Evolutionary conservation across 2,888 invertebrate genomes (phyloP), one percentile per base, ranked within the genome.

Genomic region (Amblyjoppa proteus): DNA sequence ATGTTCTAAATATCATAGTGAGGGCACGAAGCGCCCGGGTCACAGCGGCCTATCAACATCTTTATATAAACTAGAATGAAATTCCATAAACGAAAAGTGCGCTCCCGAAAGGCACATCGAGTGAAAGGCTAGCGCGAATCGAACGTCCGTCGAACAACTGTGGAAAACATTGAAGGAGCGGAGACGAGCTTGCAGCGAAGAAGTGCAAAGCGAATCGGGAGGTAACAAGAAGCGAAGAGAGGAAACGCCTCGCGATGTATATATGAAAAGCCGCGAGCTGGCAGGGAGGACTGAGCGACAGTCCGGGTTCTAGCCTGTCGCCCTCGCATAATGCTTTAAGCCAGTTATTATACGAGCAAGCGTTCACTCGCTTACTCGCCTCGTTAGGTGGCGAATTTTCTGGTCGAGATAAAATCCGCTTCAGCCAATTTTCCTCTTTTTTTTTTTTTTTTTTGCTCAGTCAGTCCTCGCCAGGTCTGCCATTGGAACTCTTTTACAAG

Each of bases 241-340:
- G 53, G 20, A 69, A 81, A 68, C 31, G 38, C 16, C 64, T n/a
- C 13, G 53, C 41, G 58, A 38, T 41, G 45, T 38, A 58, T 68
- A 51, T 31, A 74, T 3, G 61, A 61, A 61, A 9, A 45, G 38
- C 45, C 31, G 45, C 13, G 31, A 75, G 80, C 78, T 69, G 61
- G 78, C 76, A 78, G 51, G 68, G 83, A 84, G 87, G 84, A 88
- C 85, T 88, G 88, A 89, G 83, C 86, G 89, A 90, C 88, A 84
- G 79, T 88, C 88, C 86, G 85, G 85, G 88, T 86, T 85, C 85
- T 87, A 89, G 88, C 89, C 90, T 88, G 91, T 89, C 90, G 87
- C 86, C 88, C 87, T 85, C 87, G 78, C 90, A 89, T 91, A 91
- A 91, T 91, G 90, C 89, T 88, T 89, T 90, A 90, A 91, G 90